These are phyloP conservation scores for Istiophorus platypterus DNA, from an alignment of 2,113 vertebrate genomes.

Conservation along the genomic window DNA sequence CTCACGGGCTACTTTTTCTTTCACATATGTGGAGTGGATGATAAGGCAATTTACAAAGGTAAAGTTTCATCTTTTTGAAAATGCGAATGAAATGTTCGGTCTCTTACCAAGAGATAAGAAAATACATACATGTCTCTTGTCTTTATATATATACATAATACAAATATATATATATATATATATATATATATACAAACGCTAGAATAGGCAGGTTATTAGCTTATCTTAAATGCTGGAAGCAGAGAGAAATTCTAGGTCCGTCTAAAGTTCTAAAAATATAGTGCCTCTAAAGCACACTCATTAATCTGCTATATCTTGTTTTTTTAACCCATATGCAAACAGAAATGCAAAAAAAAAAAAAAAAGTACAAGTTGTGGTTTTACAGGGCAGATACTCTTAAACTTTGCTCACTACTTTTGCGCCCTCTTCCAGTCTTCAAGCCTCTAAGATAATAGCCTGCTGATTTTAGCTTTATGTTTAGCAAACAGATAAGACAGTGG, in stretches of 20 bases:
- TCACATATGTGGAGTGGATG: not conserved
- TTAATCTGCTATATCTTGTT: not conserved
- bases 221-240: not conserved
- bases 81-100: too few relatives aligned
- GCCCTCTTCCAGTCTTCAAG: not conserved
- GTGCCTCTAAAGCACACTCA: not conserved
- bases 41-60: not conserved
- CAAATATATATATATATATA: not conserved
- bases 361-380: not conserved
- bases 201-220: not conserved
- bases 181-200: not conserved
- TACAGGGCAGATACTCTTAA: too few relatives aligned
- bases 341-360: too few relatives aligned
- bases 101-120: not conserved
- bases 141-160: not conserved
- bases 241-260: not conserved
- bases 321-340: not conserved
- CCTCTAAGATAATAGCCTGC: not conserved
- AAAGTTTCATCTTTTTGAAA: too few relatives aligned
- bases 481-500: not conserved
- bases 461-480: constrained; percentile 7
- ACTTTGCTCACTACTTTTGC: too few relatives aligned
- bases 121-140: not conserved
- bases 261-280: not conserved
- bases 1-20: too few relatives aligned